Evolutionary conservation across 2,888 invertebrate genomes (phyloP), one percentile per base, ranked within the genome.

Genomic region (Nephrotoma appendiculata): DNA sequence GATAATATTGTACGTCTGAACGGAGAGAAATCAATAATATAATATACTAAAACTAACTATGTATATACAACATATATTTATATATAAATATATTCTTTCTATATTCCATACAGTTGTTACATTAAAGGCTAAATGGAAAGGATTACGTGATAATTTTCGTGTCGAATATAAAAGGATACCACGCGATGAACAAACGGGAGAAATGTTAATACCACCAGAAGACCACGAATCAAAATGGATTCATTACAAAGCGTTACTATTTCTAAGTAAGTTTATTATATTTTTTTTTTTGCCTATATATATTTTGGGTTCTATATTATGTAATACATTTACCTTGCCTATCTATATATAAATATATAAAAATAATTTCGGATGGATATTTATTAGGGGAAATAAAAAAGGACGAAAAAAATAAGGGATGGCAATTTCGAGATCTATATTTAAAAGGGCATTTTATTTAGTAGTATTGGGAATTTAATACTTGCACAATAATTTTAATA

Each of bases 161-260:
- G 91, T 91, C 2, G 91, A 92, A 89, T 91, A 91, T 87, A 92
- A 92, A 88, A 90, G 91, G 85, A 92, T 92, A 89, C 91, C 91
- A 86, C 89, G 88, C 45, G 87, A 90, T 3, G 91, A 91, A 87
- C 31, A 44, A 41, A 89, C 90, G 87, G 92, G 91, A 7, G 91
- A 91, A 41, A 90, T 91, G 88, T 87, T 91, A 86, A 90, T 91
- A 45, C 90, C 91, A 87, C 91, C 92, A 6, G 90, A 91, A 19
- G 90, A 90, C 52, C 91, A 91, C 86, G 91, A 92, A 88, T 91
- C 92, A 44, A 92, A 92, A 88, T 92, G 92, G 92, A 89, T 90
- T 86, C 91, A 92, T 87, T 92, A 91, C 87, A 90, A 91, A 88
- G 90, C 91, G 11, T 88, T 92, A 87, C 88, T 91, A 86, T 92